phyloP scores from a whole-genome alignment of 2,113 vertebrate genomes.

The Tachysurus vachellii region DNA sequence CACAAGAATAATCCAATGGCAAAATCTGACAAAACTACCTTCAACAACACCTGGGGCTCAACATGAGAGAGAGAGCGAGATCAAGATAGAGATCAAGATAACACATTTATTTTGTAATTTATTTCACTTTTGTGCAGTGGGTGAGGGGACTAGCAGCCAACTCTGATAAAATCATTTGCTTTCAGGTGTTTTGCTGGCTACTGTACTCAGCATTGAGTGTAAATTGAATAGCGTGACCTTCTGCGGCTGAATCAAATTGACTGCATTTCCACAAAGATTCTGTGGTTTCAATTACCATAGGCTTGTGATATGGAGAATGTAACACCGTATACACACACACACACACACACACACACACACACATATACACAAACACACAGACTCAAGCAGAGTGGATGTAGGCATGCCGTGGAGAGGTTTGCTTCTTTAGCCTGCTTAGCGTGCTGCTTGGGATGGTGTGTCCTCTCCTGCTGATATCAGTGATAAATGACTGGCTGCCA shows the following conservation, averaged over 20 bases:
- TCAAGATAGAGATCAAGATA: conserved; percentile 73
- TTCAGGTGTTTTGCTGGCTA: conserved; percentile 79
- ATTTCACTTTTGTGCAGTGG: conserved; percentile 71
- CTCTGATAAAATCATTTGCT: conserved; percentile 84
- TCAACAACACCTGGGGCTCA: conserved; percentile 34
- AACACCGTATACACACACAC: conserved; percentile 3
- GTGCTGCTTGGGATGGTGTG: conserved; percentile 54
- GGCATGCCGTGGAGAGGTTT: not conserved
- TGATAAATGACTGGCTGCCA: conserved; percentile 69
- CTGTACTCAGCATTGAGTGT: conserved; percentile 74
- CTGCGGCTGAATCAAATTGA: conserved; percentile 83
- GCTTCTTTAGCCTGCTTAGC: conserved; percentile 48
- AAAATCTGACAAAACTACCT: conserved; percentile 59
- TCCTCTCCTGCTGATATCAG: conserved; percentile 68
- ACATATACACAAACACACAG: not conserved
- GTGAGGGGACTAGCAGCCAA: conserved; percentile 74
- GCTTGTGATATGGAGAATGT: conserved; percentile 74
- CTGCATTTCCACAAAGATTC: conserved; percentile 82
- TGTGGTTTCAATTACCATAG: conserved; percentile 83
- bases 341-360: conserved; percentile 27
- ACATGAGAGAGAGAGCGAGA: conserved; percentile 27
- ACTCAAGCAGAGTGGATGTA: conserved; percentile 3
- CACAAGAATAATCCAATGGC: conserved; percentile 64
- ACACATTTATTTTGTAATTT: conserved; percentile 82
- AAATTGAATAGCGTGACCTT: conserved; percentile 90